phyloP scores from a whole-genome alignment of 2,797 vertebrate genomes.

The Sebastes trivittatus region DNA sequence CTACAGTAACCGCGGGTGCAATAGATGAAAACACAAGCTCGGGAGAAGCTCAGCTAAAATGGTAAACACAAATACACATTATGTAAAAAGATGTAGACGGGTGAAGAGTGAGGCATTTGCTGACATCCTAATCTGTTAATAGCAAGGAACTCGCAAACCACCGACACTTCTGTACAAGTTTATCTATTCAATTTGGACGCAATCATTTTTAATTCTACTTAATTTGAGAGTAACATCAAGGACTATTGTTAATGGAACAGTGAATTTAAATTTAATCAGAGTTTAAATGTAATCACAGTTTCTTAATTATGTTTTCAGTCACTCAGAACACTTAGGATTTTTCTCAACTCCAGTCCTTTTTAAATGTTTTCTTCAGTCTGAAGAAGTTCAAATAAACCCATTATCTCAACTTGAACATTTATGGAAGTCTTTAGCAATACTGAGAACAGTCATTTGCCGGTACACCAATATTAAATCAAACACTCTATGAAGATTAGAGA shows the following conservation, averaged over 20 bases:
- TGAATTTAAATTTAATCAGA: neutral
- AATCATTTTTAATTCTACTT: neutral
- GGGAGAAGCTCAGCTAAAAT: neutral
- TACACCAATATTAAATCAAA: constrained; percentile 55
- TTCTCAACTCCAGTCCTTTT: neutral
- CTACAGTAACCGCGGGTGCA: neutral
- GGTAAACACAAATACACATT: neutral
- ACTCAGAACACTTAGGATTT: neutral
- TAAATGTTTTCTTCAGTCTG: neutral
- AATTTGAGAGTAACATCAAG: constrained; percentile 10
- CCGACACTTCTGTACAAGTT: neutral
- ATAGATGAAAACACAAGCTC: neutral
- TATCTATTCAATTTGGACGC: neutral
- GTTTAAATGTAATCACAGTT: neutral
- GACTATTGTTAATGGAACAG: neutral
- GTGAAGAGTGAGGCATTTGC: neutral
- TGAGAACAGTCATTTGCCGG: constrained; percentile 18
- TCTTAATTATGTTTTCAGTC: constrained; percentile 19
- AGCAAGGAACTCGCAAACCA: neutral
- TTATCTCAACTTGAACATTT: constrained; percentile 33
- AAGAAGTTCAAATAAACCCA: constrained; percentile 12
- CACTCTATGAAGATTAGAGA: constrained; percentile 35
- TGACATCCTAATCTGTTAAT: neutral
- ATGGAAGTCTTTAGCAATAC: neutral
- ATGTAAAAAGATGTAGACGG: neutral